phyloP scores from a whole-genome alignment of 2,888 invertebrate genomes.

The Trimorus sp. region DNA sequence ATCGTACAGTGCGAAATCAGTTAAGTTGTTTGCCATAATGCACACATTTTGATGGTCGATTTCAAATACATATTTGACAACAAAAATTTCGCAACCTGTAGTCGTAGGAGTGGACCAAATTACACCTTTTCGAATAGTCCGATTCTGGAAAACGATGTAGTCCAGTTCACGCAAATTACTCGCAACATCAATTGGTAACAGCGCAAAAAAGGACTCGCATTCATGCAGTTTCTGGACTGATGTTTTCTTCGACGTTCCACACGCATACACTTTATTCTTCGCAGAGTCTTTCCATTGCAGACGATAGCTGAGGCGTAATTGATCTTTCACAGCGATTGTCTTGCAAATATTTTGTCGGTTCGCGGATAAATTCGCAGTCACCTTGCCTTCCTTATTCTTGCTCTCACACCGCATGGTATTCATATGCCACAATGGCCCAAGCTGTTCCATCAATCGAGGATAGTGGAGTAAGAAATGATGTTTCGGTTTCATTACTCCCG shows the following conservation, averaged over 20 bases:
- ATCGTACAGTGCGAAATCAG: too few species aligned
- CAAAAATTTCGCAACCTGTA: not conserved
- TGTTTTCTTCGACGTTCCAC: not conserved
- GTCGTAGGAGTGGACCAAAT: not conserved
- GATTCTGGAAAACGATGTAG: not conserved
- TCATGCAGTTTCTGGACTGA: not conserved
- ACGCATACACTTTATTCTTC: not conserved
- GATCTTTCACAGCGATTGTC: not conserved
- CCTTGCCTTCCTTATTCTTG: not conserved
- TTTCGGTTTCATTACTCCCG: not conserved
- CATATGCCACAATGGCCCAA: slow-evolving; percentile 2
- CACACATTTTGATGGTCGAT: not conserved
- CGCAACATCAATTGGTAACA: not conserved
- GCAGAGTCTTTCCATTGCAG: not conserved
- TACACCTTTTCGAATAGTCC: not conserved
- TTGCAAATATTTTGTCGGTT: not conserved
- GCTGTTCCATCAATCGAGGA: not conserved
- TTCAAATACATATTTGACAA: not conserved
- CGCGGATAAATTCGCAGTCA: not conserved
- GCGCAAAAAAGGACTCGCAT: not conserved
- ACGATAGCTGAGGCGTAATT: not conserved
- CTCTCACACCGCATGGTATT: not conserved
- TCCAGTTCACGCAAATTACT: not conserved
- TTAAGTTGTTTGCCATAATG: too few species aligned
- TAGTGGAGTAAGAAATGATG: not conserved